Evolutionary conservation across 2,888 invertebrate genomes (phyloP), one percentile per base, ranked within the genome.

Genomic region (Drosophila multiciliata): DNA sequence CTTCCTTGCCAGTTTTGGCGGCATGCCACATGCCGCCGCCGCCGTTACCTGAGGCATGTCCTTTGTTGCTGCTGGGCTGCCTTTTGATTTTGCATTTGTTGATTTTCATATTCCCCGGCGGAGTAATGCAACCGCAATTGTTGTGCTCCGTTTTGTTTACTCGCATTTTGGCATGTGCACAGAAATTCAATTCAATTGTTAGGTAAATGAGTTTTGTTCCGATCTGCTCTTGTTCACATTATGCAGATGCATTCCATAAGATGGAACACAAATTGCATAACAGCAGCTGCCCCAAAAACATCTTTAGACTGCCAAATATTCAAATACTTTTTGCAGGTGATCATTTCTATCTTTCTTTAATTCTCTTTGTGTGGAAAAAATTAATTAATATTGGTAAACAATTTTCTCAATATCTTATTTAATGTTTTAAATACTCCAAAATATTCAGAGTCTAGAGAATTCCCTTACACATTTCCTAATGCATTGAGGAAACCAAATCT

Each of bases 111-210:
- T 78, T 66, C 50, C 50, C 54, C 29, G 23, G 54, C 12, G 65
- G 74, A 78, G 78, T 76, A 90, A 87, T 84, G 82, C 77, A 90
- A 90, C 90, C 90, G 81, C 90, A 90, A 90, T 90, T 90, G 90
- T 90, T 85, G 72, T 63, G 76, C 67, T 55, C 62, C 32, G 40
- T 40, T 66, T 71, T 75, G 61, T 57, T 26, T 69, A 17, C 63
- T 67, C 75, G 78, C 80, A 76, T 80, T 80, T 90, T 90, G 90
- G 89, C 90, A 90, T 90, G 90, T 90, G 90, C 90, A 78, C 78
- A 83, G 60, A 61, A 75, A 73, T 82, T 73, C 59, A 61, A 66
- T 6, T 29, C 29, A 29, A 6, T 29, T 74, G 65, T 68, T 76
- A 73, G 77, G 60, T 67, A 84, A 82, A 82, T 85, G 80, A 82